Percentiles rank a stretch among this genome's conserved stretches.
These are phyloP conservation scores for honey bee (Apis mellifera) DNA, from an alignment of 1,140 invertebrate genomes.

Conservation along the genomic window DNA sequence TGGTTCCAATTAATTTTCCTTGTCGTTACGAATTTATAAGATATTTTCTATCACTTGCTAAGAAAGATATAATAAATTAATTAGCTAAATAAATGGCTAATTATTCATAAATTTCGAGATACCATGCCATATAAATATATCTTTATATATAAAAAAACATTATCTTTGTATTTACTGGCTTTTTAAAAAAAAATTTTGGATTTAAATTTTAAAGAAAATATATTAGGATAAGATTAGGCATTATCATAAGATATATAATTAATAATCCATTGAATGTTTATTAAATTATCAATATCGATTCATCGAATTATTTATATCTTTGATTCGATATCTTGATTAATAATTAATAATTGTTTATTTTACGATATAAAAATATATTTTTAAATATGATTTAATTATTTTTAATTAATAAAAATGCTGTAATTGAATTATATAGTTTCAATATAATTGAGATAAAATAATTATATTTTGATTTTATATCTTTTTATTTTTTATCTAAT, in stretches of 20 bases:
- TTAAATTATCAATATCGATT: neutral
- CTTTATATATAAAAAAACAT: no score
- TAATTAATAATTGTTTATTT: no score
- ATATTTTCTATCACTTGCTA: conserved; percentile 16
- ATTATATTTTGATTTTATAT: no score
- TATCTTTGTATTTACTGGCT: conserved; percentile 50
- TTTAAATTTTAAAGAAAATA: conserved; percentile 9
- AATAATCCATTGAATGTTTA: conserved; percentile 39
- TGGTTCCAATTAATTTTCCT: neutral
- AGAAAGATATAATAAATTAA: conserved; percentile 67
- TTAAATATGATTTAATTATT: no score
- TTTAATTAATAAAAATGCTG: no score
- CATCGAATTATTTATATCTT: neutral
- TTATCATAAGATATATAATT: conserved; percentile 54
- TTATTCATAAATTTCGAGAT: conserved; percentile 55
- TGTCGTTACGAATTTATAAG: neutral
- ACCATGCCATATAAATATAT: conserved; percentile 27
- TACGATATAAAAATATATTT: no score
- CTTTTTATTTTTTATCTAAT: no score
- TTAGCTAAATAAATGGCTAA: conserved; percentile 71
- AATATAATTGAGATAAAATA: no score
- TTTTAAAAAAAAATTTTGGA: conserved; percentile 66
- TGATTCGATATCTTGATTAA: no score
- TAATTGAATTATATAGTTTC: no score
- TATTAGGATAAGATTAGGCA: conserved; percentile 39